These are phyloP conservation scores for Trachymyrmex septentrionalis DNA, from an alignment of 1,140 invertebrate species.

Conservation along the genomic window DNA sequence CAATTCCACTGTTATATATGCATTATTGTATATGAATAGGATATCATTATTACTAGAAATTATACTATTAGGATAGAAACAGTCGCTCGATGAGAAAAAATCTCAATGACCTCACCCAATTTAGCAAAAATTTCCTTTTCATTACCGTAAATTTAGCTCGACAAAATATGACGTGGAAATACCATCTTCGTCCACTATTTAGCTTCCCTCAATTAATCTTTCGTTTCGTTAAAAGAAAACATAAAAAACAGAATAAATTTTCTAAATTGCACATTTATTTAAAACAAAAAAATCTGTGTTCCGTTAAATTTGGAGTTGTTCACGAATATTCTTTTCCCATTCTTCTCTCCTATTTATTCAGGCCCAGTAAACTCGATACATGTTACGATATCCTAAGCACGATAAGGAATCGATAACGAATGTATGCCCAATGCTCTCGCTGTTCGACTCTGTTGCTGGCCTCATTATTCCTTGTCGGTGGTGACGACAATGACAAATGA, in stretches of 20 bases:
- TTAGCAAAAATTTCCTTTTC: background rate
- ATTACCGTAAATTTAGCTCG: background rate
- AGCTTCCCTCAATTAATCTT: background rate
- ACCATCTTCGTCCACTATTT: background rate
- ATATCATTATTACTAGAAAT: too few species aligned
- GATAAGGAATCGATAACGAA: slow-evolving; percentile 54
- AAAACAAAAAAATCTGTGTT: background rate
- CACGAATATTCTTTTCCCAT: background rate
- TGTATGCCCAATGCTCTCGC: slow-evolving; percentile 13
- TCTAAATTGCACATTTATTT: background rate
- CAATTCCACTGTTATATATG: too few species aligned
- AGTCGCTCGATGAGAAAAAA: background rate
- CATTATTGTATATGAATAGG: too few species aligned
- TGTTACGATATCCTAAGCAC: slow-evolving; percentile 20
- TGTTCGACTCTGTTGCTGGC: background rate
- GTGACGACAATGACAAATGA: slow-evolving; percentile 23
- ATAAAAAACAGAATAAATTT: background rate
- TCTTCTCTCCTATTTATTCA: background rate
- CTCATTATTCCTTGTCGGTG: background rate
- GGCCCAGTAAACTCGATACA: background rate
- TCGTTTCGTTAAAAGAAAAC: background rate
- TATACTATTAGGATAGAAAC: background rate
- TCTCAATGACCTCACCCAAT: background rate
- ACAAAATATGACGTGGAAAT: background rate
- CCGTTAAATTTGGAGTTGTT: background rate